Evolutionary conservation across 2,888 invertebrate genomes (phyloP).

Genomic region (Suillia variegata): DNA sequence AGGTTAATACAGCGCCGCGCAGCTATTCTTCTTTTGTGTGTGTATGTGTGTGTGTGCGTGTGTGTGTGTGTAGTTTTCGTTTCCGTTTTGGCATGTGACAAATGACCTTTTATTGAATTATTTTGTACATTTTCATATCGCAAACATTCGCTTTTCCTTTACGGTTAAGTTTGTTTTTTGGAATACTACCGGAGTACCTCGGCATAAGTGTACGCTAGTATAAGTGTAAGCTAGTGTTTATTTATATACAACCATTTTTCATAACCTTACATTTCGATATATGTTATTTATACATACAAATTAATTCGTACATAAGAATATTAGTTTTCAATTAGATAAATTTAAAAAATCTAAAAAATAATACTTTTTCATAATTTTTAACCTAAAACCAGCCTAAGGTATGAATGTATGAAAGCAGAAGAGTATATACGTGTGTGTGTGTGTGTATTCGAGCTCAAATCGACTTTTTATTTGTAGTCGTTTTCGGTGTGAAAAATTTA

Average conservation of each 20-base stretch:
- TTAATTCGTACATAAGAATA: too few relatives aligned
- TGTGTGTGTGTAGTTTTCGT: slow-evolving; percentile 24
- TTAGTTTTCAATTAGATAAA: too few relatives aligned
- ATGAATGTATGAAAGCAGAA: not conserved
- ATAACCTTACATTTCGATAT: too few relatives aligned
- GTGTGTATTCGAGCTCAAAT: not conserved
- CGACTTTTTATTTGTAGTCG: not conserved
- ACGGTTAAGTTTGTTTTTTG: not conserved
- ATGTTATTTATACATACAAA: too few relatives aligned
- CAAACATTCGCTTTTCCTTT: not conserved
- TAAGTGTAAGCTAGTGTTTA: not conserved
- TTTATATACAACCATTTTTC: too few relatives aligned
- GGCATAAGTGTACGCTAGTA: not conserved
- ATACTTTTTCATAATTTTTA: too few relatives aligned
- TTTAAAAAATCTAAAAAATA: too few relatives aligned
- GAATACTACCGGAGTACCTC: slow-evolving; percentile 16
- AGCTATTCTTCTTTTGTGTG: slow-evolving; percentile 33
- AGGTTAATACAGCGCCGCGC: slow-evolving; percentile 27
- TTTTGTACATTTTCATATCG: slow-evolving; percentile 17
- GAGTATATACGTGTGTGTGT: not conserved
- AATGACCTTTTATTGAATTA: slow-evolving; percentile 52
- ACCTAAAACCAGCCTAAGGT: too few relatives aligned
- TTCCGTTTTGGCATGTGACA: slow-evolving; percentile 35
- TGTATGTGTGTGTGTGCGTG: slow-evolving; percentile 25
- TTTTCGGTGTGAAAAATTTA: not conserved